A percentile compares a stretch with the other conserved stretches of the same genome.
phyloP scores from a whole-genome alignment of 2,797 vertebrate species.

The Anguilla pacifica region DNA sequence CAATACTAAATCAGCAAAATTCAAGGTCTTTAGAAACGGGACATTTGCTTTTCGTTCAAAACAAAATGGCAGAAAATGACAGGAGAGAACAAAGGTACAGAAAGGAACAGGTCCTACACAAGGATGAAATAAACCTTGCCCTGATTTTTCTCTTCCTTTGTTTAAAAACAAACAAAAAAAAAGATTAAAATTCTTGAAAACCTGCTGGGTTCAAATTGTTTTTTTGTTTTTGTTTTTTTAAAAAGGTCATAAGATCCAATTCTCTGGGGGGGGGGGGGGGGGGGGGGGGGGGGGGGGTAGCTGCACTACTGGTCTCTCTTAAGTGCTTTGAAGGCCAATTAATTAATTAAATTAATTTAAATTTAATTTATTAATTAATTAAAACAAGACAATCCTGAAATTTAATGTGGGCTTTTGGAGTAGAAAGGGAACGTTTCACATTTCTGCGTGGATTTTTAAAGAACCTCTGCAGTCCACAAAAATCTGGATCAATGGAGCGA shows the following conservation, averaged over 20 bases:
- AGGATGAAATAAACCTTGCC: slow-evolving; percentile 69
- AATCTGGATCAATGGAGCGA: slow-evolving; percentile 73
- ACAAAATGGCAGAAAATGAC: slow-evolving; percentile 63
- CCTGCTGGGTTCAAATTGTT: slow-evolving; percentile 34
- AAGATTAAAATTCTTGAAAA: slow-evolving; percentile 61
- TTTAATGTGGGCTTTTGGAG: slow-evolving; percentile 58
- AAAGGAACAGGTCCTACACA: slow-evolving; percentile 75
- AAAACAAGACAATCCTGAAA: slow-evolving; percentile 65
- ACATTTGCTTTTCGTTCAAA: slow-evolving; percentile 81
- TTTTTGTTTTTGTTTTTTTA: slow-evolving; percentile 67
- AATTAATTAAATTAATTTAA: too few species aligned
- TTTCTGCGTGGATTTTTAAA: slow-evolving; percentile 33
- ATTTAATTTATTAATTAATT: slow-evolving; percentile 38
- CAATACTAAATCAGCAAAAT: slow-evolving; percentile 84
- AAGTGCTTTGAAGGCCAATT: slow-evolving; percentile 78
- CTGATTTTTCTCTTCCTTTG: slow-evolving; percentile 33
- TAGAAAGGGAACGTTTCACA: slow-evolving; percentile 49
- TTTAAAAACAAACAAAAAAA: slow-evolving; percentile 48
- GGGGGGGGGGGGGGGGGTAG: slow-evolving; percentile 44
- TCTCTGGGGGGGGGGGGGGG: too few species aligned
- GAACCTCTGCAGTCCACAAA: slow-evolving; percentile 69
- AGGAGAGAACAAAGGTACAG: neutral
- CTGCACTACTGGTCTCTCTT: slow-evolving; percentile 66
- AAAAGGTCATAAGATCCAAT: slow-evolving; percentile 48
- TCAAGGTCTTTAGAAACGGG: slow-evolving; percentile 82